These are phyloP conservation scores for Actinia tenebrosa DNA, from an alignment of 64 coral and sea anemone species.

Conservation along the genomic window DNA sequence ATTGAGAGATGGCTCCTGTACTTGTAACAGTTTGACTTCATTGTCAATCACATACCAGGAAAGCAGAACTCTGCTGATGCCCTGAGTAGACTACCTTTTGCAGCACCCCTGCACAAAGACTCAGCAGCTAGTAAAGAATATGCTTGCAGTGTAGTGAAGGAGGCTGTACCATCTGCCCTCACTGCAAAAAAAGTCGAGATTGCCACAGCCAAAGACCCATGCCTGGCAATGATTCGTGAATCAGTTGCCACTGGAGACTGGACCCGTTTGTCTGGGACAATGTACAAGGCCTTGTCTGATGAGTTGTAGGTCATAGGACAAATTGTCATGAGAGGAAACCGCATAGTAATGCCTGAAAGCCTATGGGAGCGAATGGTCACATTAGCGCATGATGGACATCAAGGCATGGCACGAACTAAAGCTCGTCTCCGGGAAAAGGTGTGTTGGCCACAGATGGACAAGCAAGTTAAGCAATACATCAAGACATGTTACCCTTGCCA, in stretches of 20 bases:
- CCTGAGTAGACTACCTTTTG: constrained; percentile 40
- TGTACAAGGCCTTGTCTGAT: constrained; percentile 30
- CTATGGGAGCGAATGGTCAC: constrained; percentile 26
- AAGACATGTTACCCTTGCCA: constrained; percentile 25
- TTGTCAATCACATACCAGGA: constrained; percentile 30
- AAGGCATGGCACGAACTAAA: constrained; percentile 41
- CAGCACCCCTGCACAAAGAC: neutral
- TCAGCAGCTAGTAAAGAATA: constrained; percentile 24
- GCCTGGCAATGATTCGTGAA: neutral
- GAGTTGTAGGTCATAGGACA: constrained; percentile 35
- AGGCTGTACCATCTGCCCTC: constrained; percentile 12
- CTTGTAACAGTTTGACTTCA: constrained; percentile 30
- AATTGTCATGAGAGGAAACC: constrained; percentile 24
- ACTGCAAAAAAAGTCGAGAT: constrained; percentile 25
- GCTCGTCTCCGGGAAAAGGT: constrained; percentile 16
- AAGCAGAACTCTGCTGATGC: constrained; percentile 27
- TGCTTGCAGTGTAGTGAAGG: neutral
- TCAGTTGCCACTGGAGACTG: constrained; percentile 35
- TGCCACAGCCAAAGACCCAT: constrained; percentile 17
- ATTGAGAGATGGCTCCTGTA: constrained; percentile 55
- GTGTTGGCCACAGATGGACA: constrained; percentile 39
- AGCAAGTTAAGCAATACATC: constrained; percentile 21
- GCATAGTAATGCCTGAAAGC: constrained; percentile 26
- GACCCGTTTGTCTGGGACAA: constrained; percentile 18
- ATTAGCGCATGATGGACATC: constrained; percentile 35